Evolutionary conservation across 2,888 invertebrate genomes (phyloP).

Genomic region (Acanthococcus lagerstroemiae): DNA sequence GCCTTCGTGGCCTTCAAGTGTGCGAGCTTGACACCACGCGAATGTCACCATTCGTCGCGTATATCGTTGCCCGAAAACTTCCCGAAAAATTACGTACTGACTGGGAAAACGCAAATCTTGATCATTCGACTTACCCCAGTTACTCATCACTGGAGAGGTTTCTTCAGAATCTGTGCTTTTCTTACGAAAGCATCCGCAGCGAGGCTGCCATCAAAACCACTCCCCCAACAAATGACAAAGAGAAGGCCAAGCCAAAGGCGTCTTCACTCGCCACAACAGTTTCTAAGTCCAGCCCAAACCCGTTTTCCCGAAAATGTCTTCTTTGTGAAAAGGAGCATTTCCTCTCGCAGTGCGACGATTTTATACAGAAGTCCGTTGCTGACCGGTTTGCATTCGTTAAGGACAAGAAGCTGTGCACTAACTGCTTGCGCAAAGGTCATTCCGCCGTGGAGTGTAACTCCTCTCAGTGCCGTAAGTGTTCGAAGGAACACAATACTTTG

Average conservation of each 20-base stretch:
- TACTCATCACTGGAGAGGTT: background rate
- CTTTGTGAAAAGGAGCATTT: background rate
- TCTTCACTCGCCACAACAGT: background rate
- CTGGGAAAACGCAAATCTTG: conserved; percentile 5
- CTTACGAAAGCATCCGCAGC: background rate
- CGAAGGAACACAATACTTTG: background rate
- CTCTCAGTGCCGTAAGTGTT: background rate
- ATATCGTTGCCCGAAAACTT: no score
- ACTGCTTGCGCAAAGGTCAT: background rate
- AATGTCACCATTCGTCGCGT: background rate
- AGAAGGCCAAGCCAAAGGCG: background rate
- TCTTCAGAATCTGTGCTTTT: background rate
- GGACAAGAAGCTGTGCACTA: background rate
- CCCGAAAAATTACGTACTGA: background rate
- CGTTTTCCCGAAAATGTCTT: background rate
- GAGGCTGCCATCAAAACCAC: background rate
- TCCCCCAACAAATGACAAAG: background rate
- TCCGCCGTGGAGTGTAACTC: background rate
- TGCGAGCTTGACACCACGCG: background rate
- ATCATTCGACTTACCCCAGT: background rate
- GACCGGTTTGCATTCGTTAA: background rate
- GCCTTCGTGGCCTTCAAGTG: background rate
- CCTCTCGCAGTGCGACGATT: background rate
- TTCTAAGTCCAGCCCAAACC: background rate
- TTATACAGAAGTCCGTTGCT: background rate